A percentile compares a stretch with the other conserved stretches of the same genome.
phyloP scores from a whole-genome alignment of 2,797 vertebrate genomes.

The Sebastes vulpes region DNA sequence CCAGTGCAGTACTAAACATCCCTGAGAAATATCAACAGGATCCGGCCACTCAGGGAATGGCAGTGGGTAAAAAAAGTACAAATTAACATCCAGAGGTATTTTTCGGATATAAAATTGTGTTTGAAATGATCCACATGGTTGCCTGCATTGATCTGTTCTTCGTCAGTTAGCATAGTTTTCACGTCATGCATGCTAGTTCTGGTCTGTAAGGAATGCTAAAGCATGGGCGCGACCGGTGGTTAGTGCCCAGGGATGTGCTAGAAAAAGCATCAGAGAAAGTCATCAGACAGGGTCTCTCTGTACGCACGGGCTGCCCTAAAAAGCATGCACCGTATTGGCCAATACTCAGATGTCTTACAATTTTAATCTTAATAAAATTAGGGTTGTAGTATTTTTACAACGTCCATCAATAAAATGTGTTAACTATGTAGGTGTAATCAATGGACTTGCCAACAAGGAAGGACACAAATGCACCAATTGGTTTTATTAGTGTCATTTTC shows the following conservation, averaged over 20 bases:
- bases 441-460: background rate
- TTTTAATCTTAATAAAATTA: background rate
- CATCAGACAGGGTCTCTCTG: too few relatives aligned
- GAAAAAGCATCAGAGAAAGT: too few relatives aligned
- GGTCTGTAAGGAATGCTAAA: too few relatives aligned
- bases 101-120: background rate
- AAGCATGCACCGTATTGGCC: too few relatives aligned
- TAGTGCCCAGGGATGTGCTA: too few relatives aligned
- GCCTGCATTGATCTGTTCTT: background rate
- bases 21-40: background rate
- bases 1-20: background rate
- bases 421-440: background rate
- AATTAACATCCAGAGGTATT: background rate
- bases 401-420: background rate
- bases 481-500: background rate
- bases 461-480: background rate
- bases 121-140: background rate
- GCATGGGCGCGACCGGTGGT: too few relatives aligned
- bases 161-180: background rate
- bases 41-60: background rate
- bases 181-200: too few relatives aligned
- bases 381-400: background rate
- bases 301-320: too few relatives aligned
- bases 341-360: background rate
- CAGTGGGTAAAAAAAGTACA: background rate